Base-by-base conservation (phyloP, 2,888 invertebrate species). In the Leucophora obtusa region DNA sequence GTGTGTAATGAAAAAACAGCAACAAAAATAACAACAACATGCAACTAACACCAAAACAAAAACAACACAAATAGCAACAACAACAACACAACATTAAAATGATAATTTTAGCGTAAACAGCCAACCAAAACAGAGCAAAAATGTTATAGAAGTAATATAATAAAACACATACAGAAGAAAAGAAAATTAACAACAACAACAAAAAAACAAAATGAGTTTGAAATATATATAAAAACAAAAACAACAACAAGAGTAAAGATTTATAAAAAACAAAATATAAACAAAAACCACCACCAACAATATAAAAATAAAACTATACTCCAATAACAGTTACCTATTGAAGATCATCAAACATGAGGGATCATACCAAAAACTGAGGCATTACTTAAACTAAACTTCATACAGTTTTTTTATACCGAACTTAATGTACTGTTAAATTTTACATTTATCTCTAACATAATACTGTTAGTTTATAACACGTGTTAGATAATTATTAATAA, bases 51-150 rank as follows among this genome's bases (percentile, higher is more conserved):
- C 62, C 21, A 62, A 75, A 21, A 68, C 47, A 68, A 24, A 66
- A 50, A 2, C 21, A 53, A 11, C 63, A 62, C 24, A 51, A 66
- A 50, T 33, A 53, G 21, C 43, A 63, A 56, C 53, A 71, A 47
- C 59, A 60, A 63, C 58, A 73, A 73, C 73, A 74, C 70, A 66
- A 60, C 62, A 18, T 65, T 24, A 74, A 81, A 81, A 81, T 81
- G 69, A 77, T 74, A 81, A 81, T 77, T 81, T 77, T 33, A 70
- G 77, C 73, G 70, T 65, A 59, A 81, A 81, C 81, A 81, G 81
- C 81, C 81, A 81, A 81, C 81, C 81, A 81, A 81, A 81, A 81
- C 77, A 77, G 81, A 81, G 81, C 81, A 81, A 81, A 77, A 74
- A 70, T 77, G 63, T 74, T 79, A 60, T 43, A 79, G 53, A 79